Conservation (phyloP, 2,797 vertebrate species). For the Spinus pinus region DNA sequence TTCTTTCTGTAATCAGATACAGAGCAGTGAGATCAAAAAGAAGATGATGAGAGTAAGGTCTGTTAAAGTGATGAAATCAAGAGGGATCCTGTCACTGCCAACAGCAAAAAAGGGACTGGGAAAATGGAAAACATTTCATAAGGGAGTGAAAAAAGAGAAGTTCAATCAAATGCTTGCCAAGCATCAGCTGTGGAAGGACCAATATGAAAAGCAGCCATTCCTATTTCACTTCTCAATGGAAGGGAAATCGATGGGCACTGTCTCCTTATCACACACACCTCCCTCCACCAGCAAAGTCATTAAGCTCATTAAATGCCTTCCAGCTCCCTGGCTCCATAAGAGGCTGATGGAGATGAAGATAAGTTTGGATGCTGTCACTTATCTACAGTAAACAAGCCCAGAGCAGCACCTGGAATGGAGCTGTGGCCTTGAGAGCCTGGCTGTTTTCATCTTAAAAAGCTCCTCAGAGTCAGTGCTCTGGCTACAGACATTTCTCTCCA, state of each 20-base stretch:
- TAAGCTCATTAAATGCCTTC: slow-evolving; percentile 10
- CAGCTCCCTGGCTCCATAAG: not conserved
- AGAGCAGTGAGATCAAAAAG: not conserved
- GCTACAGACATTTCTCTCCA: not conserved
- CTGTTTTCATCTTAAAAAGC: not conserved
- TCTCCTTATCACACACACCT: not conserved
- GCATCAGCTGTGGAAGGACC: not conserved
- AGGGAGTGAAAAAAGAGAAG: not conserved
- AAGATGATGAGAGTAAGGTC: slow-evolving; percentile 2
- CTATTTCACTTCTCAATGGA: not conserved
- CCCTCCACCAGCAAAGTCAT: not conserved
- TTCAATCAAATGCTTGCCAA: not conserved
- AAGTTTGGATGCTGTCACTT: slow-evolving; percentile 1
- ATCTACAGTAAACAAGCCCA: not conserved
- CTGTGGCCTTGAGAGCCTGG: not conserved
- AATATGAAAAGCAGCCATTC: not conserved
- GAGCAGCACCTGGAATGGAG: not conserved
- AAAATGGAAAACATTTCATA: slow-evolving; percentile 15
- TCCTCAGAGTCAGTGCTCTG: not conserved
- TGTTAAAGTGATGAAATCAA: slow-evolving; percentile 4
- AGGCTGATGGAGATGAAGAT: not conserved
- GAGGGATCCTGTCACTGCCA: not conserved
- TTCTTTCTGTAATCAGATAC: slow-evolving; percentile 21
- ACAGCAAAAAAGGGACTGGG: not conserved
- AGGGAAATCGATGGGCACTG: not conserved